phyloP scores from a whole-genome alignment of 1,140 invertebrate species.

The Listronotus oregonensis region DNA sequence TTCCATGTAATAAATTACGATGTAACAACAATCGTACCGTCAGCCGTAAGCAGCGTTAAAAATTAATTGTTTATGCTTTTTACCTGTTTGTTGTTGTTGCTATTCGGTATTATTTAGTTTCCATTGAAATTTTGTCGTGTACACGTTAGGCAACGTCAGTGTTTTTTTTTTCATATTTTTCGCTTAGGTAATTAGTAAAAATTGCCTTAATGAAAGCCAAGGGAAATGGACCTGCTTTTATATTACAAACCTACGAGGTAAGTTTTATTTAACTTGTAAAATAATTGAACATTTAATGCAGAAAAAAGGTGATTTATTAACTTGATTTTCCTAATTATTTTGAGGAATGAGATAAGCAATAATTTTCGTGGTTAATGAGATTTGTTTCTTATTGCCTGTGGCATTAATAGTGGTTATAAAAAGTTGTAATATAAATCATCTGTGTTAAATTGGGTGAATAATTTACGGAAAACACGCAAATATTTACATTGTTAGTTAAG shows the following conservation, averaged over 20 bases:
- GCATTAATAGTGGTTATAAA: too few species aligned
- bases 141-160: constrained; percentile 1
- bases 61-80: constrained; percentile 37
- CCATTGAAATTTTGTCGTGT: constrained; percentile 14
- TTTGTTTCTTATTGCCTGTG: too few species aligned
- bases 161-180: constrained; percentile 7
- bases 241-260: constrained; percentile 63
- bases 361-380: too few species aligned
- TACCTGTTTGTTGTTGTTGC: constrained; percentile 17
- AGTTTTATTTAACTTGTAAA: constrained; percentile 46
- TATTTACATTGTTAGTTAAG: too few species aligned
- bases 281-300: background rate
- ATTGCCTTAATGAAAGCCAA: constrained; percentile 23
- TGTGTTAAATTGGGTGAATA: too few species aligned
- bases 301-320: background rate
- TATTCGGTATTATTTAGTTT: constrained; percentile 20
- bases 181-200: background rate
- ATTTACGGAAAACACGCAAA: too few species aligned
- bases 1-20: too few species aligned
- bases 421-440: too few species aligned
- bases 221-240: constrained; percentile 54
- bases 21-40: constrained; percentile 4
- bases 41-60: background rate
- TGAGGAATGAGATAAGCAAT: too few species aligned
- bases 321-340: background rate